Evolutionary conservation across 1,140 invertebrate genomes (phyloP).

Genomic region (Ladona fulva): DNA sequence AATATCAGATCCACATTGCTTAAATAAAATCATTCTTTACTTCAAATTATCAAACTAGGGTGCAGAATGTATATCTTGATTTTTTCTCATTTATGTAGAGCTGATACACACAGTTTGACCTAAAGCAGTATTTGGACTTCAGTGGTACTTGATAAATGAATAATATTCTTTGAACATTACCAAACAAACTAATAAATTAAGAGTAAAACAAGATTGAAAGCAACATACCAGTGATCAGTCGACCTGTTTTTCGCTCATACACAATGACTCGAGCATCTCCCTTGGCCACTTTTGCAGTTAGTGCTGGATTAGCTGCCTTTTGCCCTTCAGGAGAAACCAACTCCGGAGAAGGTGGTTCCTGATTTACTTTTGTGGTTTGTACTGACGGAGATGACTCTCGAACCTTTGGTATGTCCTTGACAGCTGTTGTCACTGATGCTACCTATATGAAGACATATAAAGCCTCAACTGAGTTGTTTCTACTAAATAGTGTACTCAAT

Average conservation of each 20-base stretch:
- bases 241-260: conserved; percentile 67
- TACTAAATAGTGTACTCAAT: too few species aligned
- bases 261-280: conserved; percentile 49
- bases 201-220: not conserved
- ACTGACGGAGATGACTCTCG: not conserved
- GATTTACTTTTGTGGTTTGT: not conserved
- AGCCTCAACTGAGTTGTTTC: too few species aligned
- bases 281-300: conserved; percentile 12
- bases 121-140: too few species aligned
- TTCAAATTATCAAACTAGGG: too few species aligned
- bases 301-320: not conserved
- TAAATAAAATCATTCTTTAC: too few species aligned
- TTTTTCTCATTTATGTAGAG: too few species aligned
- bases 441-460: conserved; percentile 11
- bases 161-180: too few species aligned
- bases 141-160: too few species aligned
- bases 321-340: not conserved
- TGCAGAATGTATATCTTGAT: too few species aligned
- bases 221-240: conserved; percentile 49
- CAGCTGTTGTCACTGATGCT: conserved; percentile 14
- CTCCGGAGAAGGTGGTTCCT: not conserved
- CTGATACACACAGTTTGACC: too few species aligned
- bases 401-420: not conserved
- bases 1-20: too few species aligned
- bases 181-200: not conserved